Evolutionary conservation across 2,888 invertebrate genomes (phyloP), one percentile per base, ranked within the genome.

Genomic region (Bellardia pandia): DNA sequence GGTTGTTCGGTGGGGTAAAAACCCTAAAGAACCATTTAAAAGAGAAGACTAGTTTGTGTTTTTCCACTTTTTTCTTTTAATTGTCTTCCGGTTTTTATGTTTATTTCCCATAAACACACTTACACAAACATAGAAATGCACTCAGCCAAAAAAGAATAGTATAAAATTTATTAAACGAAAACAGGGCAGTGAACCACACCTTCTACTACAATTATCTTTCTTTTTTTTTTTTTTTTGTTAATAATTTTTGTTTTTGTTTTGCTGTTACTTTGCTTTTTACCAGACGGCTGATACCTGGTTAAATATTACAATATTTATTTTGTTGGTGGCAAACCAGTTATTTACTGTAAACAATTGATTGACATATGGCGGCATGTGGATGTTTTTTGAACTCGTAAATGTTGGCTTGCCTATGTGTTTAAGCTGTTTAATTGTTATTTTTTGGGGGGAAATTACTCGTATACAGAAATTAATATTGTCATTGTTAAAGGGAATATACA

Each of bases 141-240:
- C 40, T 58, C 48, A 74, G 81, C 81, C 81, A 81, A 81, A 60
- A 81, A 33, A 16, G 9, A 40, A 13, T 42, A 40, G 8, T 30
- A 7, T 13, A 40, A 9, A 33, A 48, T 56, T 64, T 45, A 33
- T 66, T 58, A 9, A 23, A 58, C 5, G 8, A 5, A 68, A 79
- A 69, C 42, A 80, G 85, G 85, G 62, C 79, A 85, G 53, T 85
- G 85, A 85, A 80, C 85, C 69, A 80, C 79, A 80, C 69, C 68
- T 85, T 79, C 23, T 62, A 2, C 8, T 7, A 64, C 56, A 23
- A 23, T 37, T 37, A 5, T 37, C 37, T 37, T 37, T 37, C 37
- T 37, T 37, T 37, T 37, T 2, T 62, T 23, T 14, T 45, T 14
- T 66, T 48, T 71, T 51, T 62, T 30, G 8, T 9, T 23, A 71